A percentile compares a stretch with the other conserved stretches of the same genome.
Conservation (phyloP, 2,113 vertebrate species). For the Rhabdomys dilectus region DNA sequence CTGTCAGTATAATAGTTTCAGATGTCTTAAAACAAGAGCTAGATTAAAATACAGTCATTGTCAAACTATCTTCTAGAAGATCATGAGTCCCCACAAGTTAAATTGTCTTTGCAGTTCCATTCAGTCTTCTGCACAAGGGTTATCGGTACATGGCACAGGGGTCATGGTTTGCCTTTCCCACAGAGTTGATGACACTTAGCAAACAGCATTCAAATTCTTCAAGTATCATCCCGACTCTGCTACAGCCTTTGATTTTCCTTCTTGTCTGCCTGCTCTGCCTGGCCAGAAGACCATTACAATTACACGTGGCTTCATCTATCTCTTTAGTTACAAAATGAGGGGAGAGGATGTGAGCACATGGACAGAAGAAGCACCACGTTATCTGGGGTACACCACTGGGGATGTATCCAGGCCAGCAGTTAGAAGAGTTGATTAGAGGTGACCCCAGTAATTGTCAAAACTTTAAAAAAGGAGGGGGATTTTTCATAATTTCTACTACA, state of each 20-base stretch:
- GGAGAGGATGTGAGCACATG: no score
- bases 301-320: slow-evolving; percentile 96
- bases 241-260: slow-evolving; percentile 90
- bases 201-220: slow-evolving; percentile 99
- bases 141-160: slow-evolving; percentile 95
- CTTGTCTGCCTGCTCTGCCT: slow-evolving; percentile 95
- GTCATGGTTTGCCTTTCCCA: slow-evolving; percentile 97
- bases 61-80: slow-evolving; percentile 75
- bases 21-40: slow-evolving; percentile 86
- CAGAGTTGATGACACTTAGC: slow-evolving; percentile 97
- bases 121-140: slow-evolving; percentile 71
- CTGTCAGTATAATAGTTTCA: slow-evolving; percentile 79
- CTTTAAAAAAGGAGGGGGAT: no score
- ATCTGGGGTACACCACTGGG: no score
- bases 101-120: slow-evolving; percentile 76
- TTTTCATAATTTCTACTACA: no score
- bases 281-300: slow-evolving; percentile 96
- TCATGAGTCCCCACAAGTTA: slow-evolving; percentile 85
- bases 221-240: slow-evolving; percentile 94
- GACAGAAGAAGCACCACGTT: no score
- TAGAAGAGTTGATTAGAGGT: no score
- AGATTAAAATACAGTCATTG: slow-evolving; percentile 81
- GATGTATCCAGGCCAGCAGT: no score
- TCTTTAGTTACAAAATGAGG: slow-evolving; percentile 95
- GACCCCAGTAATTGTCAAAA: no score